Evolutionary conservation across 2,797 vertebrate genomes (phyloP), one percentile per base, ranked within the genome.

Genomic region (Silurus aristotelis): DNA sequence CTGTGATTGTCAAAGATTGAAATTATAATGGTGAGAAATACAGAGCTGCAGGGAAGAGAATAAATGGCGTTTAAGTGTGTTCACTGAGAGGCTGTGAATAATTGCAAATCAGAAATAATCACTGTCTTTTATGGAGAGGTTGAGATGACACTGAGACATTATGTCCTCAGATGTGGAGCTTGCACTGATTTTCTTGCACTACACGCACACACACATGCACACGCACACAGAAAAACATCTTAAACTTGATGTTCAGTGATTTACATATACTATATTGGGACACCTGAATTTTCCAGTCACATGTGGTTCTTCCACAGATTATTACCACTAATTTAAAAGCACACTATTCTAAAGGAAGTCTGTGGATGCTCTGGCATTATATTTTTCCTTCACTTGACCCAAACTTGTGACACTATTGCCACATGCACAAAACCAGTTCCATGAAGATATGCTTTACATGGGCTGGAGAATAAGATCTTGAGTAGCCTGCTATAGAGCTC

Each of bases 41-140:
- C 46, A 58, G 58, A 27, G 2, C 25, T 67, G 70, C 38, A 67
- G 70, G 43, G n/a, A 46, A 55, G 58, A 84, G 66, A 17, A 75
- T 22, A 22, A 56, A 22, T 60, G 38, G 20, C 15, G 58, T 67
- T 80, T 46, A 63, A 83, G 78, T 38, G 66, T 80, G 60, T 13
- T 38, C 48, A 43, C 48, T 10, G 46, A 31, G 71, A 31, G n/a
- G 43, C 46, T 22, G 60, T 81, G 71, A 76, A 77, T 55, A 48
- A 77, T n/a, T 75, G 70, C 46, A 52, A 80, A 64, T 60, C 48
- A 71, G 64, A 27, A 84, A 79, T 75, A 80, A 66, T 84, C 80
- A 86, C 43, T 9, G 71, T 46, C 58, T 84, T 63, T 58, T 46
- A 78, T 60, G 19, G 46, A 71, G 66, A 71, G 52, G 64, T 64